Conservation (phyloP, 2,113 vertebrate species). For the Pontoporia blainvillei region DNA sequence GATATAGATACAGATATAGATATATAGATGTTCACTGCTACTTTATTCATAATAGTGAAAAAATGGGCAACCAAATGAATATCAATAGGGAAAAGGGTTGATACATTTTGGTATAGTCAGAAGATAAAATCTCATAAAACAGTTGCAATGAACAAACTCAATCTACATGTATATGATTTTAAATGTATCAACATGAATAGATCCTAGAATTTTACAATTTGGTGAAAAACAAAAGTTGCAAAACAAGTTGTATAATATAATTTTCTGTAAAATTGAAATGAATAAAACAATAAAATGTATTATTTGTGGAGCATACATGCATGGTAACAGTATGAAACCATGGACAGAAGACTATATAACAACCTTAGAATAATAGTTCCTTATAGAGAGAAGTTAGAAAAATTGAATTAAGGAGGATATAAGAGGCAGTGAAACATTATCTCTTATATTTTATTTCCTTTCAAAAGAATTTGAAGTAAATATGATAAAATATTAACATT, state of each 20-base stretch:
- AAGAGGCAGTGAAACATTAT: neutral
- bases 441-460: neutral
- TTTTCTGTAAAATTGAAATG: neutral
- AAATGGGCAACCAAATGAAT: neutral
- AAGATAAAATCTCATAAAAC: neutral
- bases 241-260: neutral
- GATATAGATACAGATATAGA: neutral
- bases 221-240: neutral
- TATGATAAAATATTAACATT: neutral
- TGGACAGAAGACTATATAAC: neutral
- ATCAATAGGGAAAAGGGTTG: neutral
- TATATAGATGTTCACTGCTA: neutral
- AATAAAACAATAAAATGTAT: neutral
- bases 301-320: neutral
- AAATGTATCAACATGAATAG: neutral
- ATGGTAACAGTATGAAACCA: neutral
- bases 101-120: neutral
- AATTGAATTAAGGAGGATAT: neutral
- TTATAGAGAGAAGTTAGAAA: neutral
- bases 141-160: constrained; percentile 6
- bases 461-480: neutral
- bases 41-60: neutral
- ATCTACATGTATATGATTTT: neutral
- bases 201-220: neutral
- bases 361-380: neutral